Base-by-base conservation (phyloP, 2,888 invertebrate species). In the Philopedon plagiatum region DNA sequence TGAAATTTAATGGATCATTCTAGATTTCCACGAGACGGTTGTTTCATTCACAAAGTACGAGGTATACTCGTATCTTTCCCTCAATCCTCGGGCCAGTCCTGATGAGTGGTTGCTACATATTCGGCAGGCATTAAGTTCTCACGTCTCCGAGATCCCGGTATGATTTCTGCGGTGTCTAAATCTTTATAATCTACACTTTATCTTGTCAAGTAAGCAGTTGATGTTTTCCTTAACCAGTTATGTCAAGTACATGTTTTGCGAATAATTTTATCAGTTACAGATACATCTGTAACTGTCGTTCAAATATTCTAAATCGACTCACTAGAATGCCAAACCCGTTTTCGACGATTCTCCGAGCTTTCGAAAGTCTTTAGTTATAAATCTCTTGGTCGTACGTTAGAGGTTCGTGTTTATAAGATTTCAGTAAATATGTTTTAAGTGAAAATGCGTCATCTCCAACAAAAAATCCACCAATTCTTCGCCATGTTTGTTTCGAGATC, bases 371-470 rank as follows among this genome's bases (percentile, higher is more conserved):
- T 11, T 61, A 61, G 41, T 44, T 61, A 18, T 37, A 37, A 34
- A 44, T 61, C 2, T 41, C 23, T 29, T 61, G 61, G 23, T 61
- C 61, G 26, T 61, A 23, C 13, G 61, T 56, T 23, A 56, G 56
- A 23, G 32, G 21, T 61, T 34, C 37, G 11, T 34, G 11, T n/a
- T 58, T 58, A 39, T 58, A 58, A 58, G 37, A 39, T 34, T 39
- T 58, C 21, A 58, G 18, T 37, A 58, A 58, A 34, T 57, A 58
- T 34, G 58, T 58, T 39, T 37, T 58, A 7, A 58, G 18, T 15
- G 32, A 29, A 57, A 57, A 57, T 8, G 37, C 29, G 26, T 56
- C 56, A 56, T 37, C 39, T 15, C 39, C 58, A 34, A 58, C n/a
- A 9, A 60, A 41, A 39, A 13, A 21, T 13, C 29, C 60, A 60